Percentiles rank a stretch among this genome's conserved stretches.
Conservation (phyloP, 2,888 invertebrate species). For the Xanthia togata region DNA sequence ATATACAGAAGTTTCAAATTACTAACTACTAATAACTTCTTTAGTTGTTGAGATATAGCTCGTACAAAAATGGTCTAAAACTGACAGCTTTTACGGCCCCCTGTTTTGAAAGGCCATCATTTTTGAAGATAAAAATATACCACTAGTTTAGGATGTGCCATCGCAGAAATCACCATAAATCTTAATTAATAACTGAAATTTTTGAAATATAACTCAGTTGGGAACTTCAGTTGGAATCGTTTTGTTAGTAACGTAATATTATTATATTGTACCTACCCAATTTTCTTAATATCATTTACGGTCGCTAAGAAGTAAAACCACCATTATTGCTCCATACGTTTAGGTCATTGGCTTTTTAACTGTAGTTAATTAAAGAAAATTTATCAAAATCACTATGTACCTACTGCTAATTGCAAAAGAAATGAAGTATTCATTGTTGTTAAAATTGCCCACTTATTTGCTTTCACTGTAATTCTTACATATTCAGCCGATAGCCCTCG, state of each 20-base stretch:
- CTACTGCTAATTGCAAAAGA: constrained; percentile 16
- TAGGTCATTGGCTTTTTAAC: neutral
- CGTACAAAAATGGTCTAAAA: too few relatives aligned
- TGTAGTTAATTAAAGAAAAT: constrained; percentile 13
- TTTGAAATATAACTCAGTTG: neutral
- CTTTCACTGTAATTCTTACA: constrained; percentile 72
- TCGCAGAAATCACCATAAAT: neutral
- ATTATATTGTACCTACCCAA: neutral
- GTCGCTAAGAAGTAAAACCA: neutral
- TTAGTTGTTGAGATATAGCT: too few relatives aligned
- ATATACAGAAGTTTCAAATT: too few relatives aligned
- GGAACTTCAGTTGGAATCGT: neutral
- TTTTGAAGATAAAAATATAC: too few relatives aligned
- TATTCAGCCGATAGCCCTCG: constrained; percentile 74
- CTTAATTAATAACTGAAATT: neutral
- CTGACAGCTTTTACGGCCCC: too few relatives aligned
- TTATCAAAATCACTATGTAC: neutral
- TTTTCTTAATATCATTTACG: neutral
- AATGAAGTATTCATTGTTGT: constrained; percentile 17
- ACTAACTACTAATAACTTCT: too few relatives aligned
- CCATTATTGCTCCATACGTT: neutral
- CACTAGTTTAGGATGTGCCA: neutral
- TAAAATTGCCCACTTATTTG: constrained; percentile 60
- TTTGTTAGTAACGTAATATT: neutral
- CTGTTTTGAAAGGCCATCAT: too few relatives aligned